Base-by-base conservation (phyloP, 2,888 invertebrate species). In the Cyrtodaria siliqua region DNA sequence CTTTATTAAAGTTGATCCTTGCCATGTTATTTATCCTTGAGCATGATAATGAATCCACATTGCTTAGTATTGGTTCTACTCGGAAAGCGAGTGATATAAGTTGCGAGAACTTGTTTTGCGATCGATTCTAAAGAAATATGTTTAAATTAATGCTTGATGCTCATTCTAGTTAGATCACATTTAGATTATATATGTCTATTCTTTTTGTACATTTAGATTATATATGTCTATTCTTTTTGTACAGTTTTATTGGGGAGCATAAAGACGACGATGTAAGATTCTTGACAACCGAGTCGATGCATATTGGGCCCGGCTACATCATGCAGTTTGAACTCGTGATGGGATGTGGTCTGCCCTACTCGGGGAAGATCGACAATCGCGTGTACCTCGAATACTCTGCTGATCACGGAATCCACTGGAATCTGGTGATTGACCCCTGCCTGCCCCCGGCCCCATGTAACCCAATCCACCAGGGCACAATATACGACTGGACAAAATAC, bases 291-390 rank as follows among this genome's bases (percentile, higher is more conserved):
- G 89, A 91, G 70, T 87, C 93, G 2, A 85, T 93, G 79, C 88
- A 89, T 33, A 86, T 93, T 50, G 93, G 93, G 0, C 92, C 93
- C 1, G 92, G 92, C 0, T 93, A 91, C 75, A 91, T 93, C 86
- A 87, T 93, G 33, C 93, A 93, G 85, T 93, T 93, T 87, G 92
- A 93, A 67, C 86, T 93, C 1, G 90, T 91, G 3, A 93, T 93
- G 89, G 92, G 92, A 20, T 93, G 93, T 83, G 90, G 88, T n/a
- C 71, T 85, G 2, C 84, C 88, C 16, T 91, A 86, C 71, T 73
- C 79, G 6, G 82, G 86, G 47, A 76, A 72, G 42, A 64, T 82
- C 12, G 85, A 88, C 68, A 90, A 90, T 62, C 76, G 87, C 75
- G 78, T 92, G 9, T 85, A 89, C 57, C 86, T 93, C 53, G 92